Conservation (phyloP, 2,113 vertebrate species). For the Martes martes region DNA sequence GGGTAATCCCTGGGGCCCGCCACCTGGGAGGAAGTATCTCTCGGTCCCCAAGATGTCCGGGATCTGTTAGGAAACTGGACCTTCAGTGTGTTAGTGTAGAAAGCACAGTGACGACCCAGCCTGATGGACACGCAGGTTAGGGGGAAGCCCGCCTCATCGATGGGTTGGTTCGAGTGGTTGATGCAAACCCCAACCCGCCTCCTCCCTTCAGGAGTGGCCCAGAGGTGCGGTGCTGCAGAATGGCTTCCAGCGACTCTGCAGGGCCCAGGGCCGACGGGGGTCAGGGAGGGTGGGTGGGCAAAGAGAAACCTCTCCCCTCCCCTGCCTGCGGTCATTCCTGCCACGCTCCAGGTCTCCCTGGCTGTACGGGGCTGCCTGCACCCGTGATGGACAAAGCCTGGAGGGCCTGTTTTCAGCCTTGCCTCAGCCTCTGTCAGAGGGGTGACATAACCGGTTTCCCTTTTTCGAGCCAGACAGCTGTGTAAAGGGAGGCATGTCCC, state of each 20-base stretch:
- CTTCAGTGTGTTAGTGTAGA: background rate
- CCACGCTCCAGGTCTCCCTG: background rate
- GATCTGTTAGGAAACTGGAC: background rate
- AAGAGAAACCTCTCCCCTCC: background rate
- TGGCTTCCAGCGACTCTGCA: background rate
- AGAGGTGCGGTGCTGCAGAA: background rate
- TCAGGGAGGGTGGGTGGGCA: too few relatives aligned
- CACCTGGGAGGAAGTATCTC: background rate
- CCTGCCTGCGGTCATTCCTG: fast-evolving
- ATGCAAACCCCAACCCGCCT: background rate
- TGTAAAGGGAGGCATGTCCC: background rate
- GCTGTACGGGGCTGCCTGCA: background rate
- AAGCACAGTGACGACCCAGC: background rate
- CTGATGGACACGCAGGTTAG: background rate
- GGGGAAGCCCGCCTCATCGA: fast-evolving
- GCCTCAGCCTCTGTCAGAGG: too few relatives aligned
- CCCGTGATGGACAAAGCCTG: too few relatives aligned
- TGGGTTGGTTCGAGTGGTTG: background rate
- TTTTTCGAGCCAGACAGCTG: background rate
- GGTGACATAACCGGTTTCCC: background rate
- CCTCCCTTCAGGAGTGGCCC: background rate
- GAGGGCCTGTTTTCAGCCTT: background rate
- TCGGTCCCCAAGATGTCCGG: background rate
- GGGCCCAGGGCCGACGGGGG: background rate
- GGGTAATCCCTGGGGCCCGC: background rate